phyloP scores from a whole-genome alignment of 2,797 vertebrate species.

The Oreochromis mossambicus region DNA sequence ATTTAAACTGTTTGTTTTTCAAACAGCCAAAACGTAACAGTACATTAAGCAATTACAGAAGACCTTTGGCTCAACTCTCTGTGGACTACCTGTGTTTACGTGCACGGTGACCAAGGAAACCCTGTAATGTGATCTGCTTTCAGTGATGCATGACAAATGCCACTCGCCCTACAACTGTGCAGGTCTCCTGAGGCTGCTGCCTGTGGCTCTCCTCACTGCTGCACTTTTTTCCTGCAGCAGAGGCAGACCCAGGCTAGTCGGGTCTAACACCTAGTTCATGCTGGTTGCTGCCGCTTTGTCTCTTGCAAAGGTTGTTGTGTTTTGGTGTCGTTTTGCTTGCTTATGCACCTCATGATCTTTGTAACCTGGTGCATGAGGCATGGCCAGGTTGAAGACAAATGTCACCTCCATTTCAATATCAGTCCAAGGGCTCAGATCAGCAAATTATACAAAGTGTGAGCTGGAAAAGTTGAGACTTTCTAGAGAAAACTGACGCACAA shows the following conservation, averaged over 20 bases:
- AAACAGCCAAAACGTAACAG: neutral
- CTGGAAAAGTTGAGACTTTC: neutral
- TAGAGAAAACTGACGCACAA: neutral
- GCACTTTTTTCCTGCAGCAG: neutral
- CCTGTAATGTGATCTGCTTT: neutral
- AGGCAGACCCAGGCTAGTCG: fast-evolving
- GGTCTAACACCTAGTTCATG: neutral
- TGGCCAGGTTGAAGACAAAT: neutral
- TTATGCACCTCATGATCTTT: neutral
- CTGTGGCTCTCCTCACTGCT: neutral
- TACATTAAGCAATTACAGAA: neutral
- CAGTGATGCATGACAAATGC: neutral
- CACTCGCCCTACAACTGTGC: neutral
- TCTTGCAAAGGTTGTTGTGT: neutral
- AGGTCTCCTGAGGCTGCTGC: too few species aligned
- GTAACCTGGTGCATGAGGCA: fast-evolving
- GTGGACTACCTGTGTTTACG: neutral
- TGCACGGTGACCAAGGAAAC: neutral
- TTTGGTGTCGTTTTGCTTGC: neutral
- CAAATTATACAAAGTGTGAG: neutral
- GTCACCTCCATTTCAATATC: neutral
- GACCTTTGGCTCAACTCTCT: neutral
- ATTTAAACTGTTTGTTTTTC: neutral
- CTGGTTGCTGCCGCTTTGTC: neutral
- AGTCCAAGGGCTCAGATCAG: neutral